A percentile compares a stretch with the other conserved stretches of the same genome.
Evolutionary conservation across 2,888 invertebrate genomes (phyloP).

Genomic region (Sussaba pulchella): DNA sequence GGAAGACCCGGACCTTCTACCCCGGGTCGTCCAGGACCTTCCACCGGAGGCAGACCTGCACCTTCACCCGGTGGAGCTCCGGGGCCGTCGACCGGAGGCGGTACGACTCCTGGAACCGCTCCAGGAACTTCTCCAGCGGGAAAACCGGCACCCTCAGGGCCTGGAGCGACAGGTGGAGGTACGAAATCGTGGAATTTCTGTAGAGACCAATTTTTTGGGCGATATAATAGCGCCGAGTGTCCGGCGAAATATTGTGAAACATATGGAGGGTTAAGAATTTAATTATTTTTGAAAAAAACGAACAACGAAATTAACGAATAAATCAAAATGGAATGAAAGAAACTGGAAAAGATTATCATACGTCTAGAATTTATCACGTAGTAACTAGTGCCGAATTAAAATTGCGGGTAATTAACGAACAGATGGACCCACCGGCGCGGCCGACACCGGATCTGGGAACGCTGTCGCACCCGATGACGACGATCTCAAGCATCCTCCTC

Average conservation of each 20-base stretch:
- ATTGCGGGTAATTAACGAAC: too few species aligned
- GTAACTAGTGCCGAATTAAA: too few species aligned
- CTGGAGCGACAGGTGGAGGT: constrained; percentile 47
- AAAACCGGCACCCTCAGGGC: constrained; percentile 23
- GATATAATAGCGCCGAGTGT: too few species aligned
- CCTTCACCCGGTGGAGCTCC: constrained; percentile 66
- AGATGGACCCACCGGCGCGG: constrained; percentile 62
- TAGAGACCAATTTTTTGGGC: too few species aligned
- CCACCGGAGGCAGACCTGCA: constrained; percentile 36
- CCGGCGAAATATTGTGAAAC: too few species aligned
- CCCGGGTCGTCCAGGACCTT: constrained; percentile 23
- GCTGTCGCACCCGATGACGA: constrained; percentile 83
- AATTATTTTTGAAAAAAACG: too few species aligned
- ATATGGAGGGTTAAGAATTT: too few species aligned
- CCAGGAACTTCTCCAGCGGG: constrained; percentile 43
- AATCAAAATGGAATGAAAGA: too few species aligned
- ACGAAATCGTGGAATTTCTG: constrained; percentile 8
- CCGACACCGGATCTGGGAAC: constrained; percentile 61
- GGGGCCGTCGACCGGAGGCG: constrained; percentile 53
- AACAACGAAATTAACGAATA: too few species aligned
- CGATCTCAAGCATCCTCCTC: constrained; percentile 90
- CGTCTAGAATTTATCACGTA: too few species aligned
- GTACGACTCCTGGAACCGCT: constrained; percentile 27
- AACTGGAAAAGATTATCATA: too few species aligned
- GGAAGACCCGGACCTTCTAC: constrained; percentile 34